Base-by-base conservation (phyloP, 1,140 invertebrate species). In the Bradynema listronoti region DNA sequence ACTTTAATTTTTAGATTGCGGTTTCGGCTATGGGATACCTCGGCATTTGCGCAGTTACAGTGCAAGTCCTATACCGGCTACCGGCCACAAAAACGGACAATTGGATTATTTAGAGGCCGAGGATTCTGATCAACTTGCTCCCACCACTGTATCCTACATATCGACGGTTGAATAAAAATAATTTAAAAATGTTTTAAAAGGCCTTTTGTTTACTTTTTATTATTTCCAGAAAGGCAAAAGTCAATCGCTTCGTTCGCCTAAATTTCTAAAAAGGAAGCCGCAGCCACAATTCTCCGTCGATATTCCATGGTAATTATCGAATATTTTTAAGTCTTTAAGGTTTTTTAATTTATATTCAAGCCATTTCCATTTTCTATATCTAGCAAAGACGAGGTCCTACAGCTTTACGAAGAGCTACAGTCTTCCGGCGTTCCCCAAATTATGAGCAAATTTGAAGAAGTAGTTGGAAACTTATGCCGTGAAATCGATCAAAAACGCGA, bases 381-480 rank as follows among this genome's bases (percentile, higher is more conserved):
- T 69, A 80, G 79, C 56, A 79, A 80, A 56, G 79, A 80, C 47
- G 77, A 80, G 55, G 78, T 80, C 11, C 72, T 72, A 42, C 78
- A 80, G 27, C 63, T 82, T 14, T 81, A 81, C 56, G 79, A 81
- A 60, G 76, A 79, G 25, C 71, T 82, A 2, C 79, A 81, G 64
- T 68, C 66, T 1, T 67, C 71, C 7, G 72, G 79, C 0, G 71
- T 77, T n/a, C 76, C 80, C 2, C 58, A 59, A 27, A 76, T 80
- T 33, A 68, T 82, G 1, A 66, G 68, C 14, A 72, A 77, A 33
- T 81, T 81, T 60, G 80, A 82, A 63, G 72, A 75, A 30, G 79
- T 81, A 42, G 70, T 81, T 4, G 73, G 79, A 1, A 74, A 73
- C 5, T 75, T 81, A n/a, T 72, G 81, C 22, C 75, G 77, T 57